Evolutionary conservation across 2,797 vertebrate species (phyloP), one percentile per base, ranked within the genome.

Genomic region (Chromis chromis): DNA sequence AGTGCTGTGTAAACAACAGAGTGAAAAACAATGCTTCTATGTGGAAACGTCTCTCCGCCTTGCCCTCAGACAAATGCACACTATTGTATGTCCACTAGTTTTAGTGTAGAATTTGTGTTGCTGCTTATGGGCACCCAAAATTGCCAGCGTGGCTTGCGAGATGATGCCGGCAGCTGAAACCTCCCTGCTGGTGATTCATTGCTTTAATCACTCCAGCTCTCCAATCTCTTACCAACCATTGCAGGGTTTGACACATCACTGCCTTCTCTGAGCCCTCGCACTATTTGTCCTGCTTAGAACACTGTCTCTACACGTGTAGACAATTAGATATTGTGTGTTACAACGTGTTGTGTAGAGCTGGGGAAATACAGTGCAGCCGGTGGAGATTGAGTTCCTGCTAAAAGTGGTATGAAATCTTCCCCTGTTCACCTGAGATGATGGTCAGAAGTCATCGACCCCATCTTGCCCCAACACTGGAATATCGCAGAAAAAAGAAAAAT

Each of bases 131-230:
- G 21, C 2, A 17, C 72, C 66, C 52, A 44, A 21, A 77, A 67
- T 70, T 42, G 60, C 68, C 81, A 48, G 73, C 59, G 33, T 78
- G 65, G 74, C 3, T 52, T 27, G 67, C 74, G 76, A 80, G 71
- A 88, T 83, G 88, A 86, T 40, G 71, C 80, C 76, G 49, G 77
- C 42, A 79, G 83, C 86, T 70, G 57, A 85, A 83, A 83, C 85
- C 86, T 76, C 82, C 80, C 71, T 68, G n/a, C 68, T 56, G 65
- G 75, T 94, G 93, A 94, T 94, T 93, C 92, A 94, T 93, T 82
- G 88, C 89, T 93, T 93, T 94, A 93, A 94, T 94, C 92, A 88
- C 79, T 79, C 48, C 42, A 59, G 63, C 83, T 90, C 83, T 82
- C 75, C 86, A 86, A 75, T 79, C 82, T 83, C 64, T 88, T 74